Base-by-base conservation (phyloP, 2,888 invertebrate species). In the Sphaerophoria taeniata region DNA sequence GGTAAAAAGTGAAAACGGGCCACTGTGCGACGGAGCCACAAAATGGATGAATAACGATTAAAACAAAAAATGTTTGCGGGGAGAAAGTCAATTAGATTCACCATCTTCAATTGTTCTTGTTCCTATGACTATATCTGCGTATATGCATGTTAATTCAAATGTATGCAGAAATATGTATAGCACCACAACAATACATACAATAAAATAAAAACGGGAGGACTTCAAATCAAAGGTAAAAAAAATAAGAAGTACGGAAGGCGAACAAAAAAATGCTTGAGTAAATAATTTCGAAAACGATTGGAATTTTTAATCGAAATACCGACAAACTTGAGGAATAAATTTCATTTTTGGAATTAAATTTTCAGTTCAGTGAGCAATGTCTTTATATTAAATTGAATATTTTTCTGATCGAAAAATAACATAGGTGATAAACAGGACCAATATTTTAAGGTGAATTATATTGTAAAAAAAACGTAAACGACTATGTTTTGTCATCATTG, bases 1-100 rank as follows among this genome's bases (percentile, higher is more conserved):
- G n/a, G n/a, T n/a, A n/a, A 76, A 73, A 77, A 76, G 61, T 71
- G 63, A 80, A 80, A 80, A 76, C 85, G 69, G 76, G 67, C 67
- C 75, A 75, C 78, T 71, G 67, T 61, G 72, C 9, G 43, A 47
- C 63, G 67, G 51, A 78, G 49, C 72, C 51, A 47, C 65, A 36
- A 16, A 56, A 70, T 56, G 56, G 55, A 56, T 70, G 43, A 45
- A 55, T 70, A 43, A 24, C 55, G 39, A 43, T 56, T 45, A 51
- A 51, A 51, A 9, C 60, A 77, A 72, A 69, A 82, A 69, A 81
- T 72, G 72, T 85, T 76, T 77, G 85, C 76, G 80, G 51, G 81
- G 85, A 85, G 85, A 85, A 85, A 85, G 85, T 85, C 85, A 85
- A 85, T 85, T 85, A 85, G 76, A 85, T 81, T 81, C 76, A 67